Percentiles rank a stretch among this genome's conserved stretches.
Evolutionary conservation across 2,888 invertebrate genomes (phyloP).

Genomic region (Athalia circularis): DNA sequence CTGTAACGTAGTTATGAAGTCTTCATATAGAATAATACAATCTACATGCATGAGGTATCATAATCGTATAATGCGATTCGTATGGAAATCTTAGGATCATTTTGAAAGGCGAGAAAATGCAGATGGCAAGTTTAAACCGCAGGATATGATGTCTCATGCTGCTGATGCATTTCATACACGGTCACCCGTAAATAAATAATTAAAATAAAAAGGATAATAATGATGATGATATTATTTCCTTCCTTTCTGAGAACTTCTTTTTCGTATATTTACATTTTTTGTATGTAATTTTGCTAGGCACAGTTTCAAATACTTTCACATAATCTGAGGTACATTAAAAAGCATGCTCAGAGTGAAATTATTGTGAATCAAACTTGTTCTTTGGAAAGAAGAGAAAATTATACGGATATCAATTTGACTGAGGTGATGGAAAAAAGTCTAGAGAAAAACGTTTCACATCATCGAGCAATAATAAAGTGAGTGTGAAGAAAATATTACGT

Average conservation of each 20-base stretch:
- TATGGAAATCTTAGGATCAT: too few relatives aligned
- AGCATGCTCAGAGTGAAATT: neutral
- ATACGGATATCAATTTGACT: neutral
- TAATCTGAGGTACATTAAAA: conserved; percentile 3
- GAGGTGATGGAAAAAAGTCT: neutral
- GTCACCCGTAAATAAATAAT: too few relatives aligned
- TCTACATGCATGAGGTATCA: too few relatives aligned
- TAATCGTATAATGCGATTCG: too few relatives aligned
- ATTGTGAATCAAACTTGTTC: neutral
- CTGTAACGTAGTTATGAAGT: too few relatives aligned
- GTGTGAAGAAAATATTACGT: neutral
- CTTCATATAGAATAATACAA: too few relatives aligned
- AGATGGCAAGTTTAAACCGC: too few relatives aligned
- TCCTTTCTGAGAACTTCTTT: neutral
- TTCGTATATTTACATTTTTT: neutral
- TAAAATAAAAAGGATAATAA: too few relatives aligned
- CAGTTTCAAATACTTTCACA: conserved; percentile 25
- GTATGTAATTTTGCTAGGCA: neutral
- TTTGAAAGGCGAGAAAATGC: too few relatives aligned
- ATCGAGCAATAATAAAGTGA: conserved; percentile 13
- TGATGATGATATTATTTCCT: too few relatives aligned
- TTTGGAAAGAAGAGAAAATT: neutral
- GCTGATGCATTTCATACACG: too few relatives aligned
- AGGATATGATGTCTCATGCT: too few relatives aligned
- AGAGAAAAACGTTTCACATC: neutral